These are phyloP conservation scores for Gymnocephalus cernua DNA, from an alignment of 2,113 vertebrate genomes.

Conservation along the genomic window DNA sequence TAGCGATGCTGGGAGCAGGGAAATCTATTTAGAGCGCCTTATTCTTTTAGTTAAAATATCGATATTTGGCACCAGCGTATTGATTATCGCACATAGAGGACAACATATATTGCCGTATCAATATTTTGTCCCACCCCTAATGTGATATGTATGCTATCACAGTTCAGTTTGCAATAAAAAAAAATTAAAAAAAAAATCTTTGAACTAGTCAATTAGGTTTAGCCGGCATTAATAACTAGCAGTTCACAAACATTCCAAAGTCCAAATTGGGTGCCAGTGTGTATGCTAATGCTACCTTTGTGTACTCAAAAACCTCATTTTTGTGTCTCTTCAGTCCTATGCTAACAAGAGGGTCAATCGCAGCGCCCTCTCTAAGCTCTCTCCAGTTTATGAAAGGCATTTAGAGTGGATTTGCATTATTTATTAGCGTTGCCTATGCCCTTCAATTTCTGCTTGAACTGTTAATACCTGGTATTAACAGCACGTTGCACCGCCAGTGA, in stretches of 20 bases:
- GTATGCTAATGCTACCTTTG: neutral
- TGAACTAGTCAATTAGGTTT: neutral
- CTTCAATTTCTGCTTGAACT: conserved; percentile 70
- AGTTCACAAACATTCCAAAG: neutral
- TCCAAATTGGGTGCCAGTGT: neutral
- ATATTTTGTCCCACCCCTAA: too few species aligned
- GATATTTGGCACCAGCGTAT: too few species aligned
- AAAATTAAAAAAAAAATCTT: too few species aligned
- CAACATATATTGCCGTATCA: too few species aligned
- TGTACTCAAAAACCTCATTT: neutral
- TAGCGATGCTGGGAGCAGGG: too few species aligned
- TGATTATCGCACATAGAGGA: too few species aligned
- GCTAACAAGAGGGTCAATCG: conserved; percentile 64
- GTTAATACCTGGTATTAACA: conserved; percentile 72
- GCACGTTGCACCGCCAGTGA: conserved; percentile 47
- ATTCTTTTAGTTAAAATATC: too few species aligned
- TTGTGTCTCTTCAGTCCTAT: conserved; percentile 32
- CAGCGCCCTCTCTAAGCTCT: conserved; percentile 63
- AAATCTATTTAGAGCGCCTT: too few species aligned
- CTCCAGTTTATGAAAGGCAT: conserved; percentile 60
- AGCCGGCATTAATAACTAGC: neutral
- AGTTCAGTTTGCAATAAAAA: neutral
- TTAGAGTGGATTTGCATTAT: conserved; percentile 76
- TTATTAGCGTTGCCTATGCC: conserved; percentile 68
- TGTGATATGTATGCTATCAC: too few species aligned